phyloP scores from a whole-genome alignment of 2,888 invertebrate genomes.

The Stenodema calcarata region DNA sequence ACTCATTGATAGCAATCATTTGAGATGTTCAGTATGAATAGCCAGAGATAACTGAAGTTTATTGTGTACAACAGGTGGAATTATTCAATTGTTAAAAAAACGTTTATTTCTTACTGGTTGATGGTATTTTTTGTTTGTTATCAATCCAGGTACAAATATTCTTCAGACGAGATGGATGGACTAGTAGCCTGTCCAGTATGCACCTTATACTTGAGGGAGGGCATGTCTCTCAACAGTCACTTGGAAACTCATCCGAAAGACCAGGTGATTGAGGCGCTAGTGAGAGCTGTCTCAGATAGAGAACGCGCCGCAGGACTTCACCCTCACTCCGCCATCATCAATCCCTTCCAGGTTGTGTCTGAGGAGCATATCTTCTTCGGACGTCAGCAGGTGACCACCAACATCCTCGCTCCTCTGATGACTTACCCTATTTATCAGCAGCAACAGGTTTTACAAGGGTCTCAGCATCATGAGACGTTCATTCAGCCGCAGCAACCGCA shows the following conservation, averaged over 20 bases:
- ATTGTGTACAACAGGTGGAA: too few species aligned
- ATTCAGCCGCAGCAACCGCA: neutral
- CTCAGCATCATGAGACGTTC: neutral
- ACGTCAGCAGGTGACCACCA: constrained; percentile 51
- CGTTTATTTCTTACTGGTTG: too few species aligned
- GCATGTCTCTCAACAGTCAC: constrained; percentile 80
- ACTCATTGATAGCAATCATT: too few species aligned
- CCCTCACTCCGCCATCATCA: constrained; percentile 47
- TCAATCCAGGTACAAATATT: neutral
- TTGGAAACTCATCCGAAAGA: constrained; percentile 87
- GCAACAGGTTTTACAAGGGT: constrained; percentile 24
- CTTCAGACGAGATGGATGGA: constrained; percentile 56
- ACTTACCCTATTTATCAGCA: constrained; percentile 51
- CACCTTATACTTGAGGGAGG: constrained; percentile 81
- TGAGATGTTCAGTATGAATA: too few species aligned
- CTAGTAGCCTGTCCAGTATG: constrained; percentile 77
- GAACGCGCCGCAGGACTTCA: neutral
- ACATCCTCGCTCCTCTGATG: constrained; percentile 51
- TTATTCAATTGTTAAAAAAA: too few species aligned
- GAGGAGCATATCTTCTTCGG: constrained; percentile 52
- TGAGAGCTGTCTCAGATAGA: constrained; percentile 49
- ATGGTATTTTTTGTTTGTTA: too few species aligned
- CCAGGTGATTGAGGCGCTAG: constrained; percentile 83
- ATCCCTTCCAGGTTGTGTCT: constrained; percentile 55
- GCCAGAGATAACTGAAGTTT: too few species aligned